A percentile compares a stretch with the other conserved stretches of the same genome.
These are phyloP conservation scores for Drosophila bipectinata DNA, from an alignment of 1,140 invertebrate genomes.

Conservation along the genomic window DNA sequence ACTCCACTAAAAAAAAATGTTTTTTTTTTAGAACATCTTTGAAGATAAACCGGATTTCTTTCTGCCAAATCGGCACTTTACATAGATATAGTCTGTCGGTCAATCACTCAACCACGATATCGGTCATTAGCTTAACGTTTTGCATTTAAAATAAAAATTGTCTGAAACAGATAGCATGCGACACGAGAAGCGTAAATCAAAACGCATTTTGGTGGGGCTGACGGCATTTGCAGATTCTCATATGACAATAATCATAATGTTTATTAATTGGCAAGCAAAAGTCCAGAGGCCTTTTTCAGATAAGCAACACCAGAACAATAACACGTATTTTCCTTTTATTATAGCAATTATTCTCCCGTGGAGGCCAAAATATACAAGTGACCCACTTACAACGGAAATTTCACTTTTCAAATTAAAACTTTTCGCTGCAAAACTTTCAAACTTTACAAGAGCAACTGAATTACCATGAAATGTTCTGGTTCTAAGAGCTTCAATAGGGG, in stretches of 20 bases:
- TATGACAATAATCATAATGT: conserved; percentile 53
- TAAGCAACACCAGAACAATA: conserved; percentile 13
- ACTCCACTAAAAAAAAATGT: neutral
- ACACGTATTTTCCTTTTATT: neutral
- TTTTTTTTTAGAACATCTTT: neutral
- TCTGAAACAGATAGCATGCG: conserved; percentile 46
- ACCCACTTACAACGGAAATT: conserved; percentile 41
- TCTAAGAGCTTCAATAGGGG: conserved; percentile 2
- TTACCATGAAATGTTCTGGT: conserved; percentile 6
- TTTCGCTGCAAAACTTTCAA: conserved; percentile 8
- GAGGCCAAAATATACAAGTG: conserved; percentile 10
- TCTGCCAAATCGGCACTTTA: too few species aligned
- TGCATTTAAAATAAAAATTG: conserved; percentile 17
- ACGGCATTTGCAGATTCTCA: conserved; percentile 16
- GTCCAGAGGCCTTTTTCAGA: conserved; percentile 23
- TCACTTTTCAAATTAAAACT: conserved; percentile 48
- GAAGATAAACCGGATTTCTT: neutral
- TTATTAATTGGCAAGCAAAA: conserved; percentile 46
- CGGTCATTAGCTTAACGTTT: conserved; percentile 49
- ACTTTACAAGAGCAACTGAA: conserved; percentile 8
- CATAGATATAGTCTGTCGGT: neutral
- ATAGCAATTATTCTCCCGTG: neutral
- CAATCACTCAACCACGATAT: conserved; percentile 48
- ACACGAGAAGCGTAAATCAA: conserved; percentile 41
- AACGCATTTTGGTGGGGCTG: conserved; percentile 27